Base-by-base conservation (phyloP, 2,797 vertebrate genomes). In the Moxostoma hubbsi region DNA sequence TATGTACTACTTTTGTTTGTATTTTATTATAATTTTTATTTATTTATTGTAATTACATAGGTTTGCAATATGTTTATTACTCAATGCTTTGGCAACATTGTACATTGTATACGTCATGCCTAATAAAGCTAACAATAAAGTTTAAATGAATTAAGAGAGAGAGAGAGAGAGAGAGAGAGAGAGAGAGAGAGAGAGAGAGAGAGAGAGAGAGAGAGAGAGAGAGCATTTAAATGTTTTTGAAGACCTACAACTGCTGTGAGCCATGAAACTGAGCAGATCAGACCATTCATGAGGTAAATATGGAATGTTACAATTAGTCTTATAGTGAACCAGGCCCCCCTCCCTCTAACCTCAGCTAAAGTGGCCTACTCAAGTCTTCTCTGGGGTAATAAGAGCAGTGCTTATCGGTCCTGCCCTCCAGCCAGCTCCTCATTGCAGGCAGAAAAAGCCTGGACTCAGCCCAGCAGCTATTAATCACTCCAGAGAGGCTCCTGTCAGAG, bases 401-500 rank as follows among this genome's bases (percentile, higher is more conserved):
- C 95, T 98, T 99, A 99, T 96, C 96, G 90, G 93, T 80, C 90
- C 92, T 95, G 93, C 96, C 96, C 96, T 96, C 94, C 94, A 97
- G 97, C 96, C 94, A 96, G 94, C 93, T 93, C 90, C 93, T 91
- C 92, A 95, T 94, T 93, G 95, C 95, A 94, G 92, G 93, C 96
- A 93, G 94, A 94, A 94, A 94, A 93, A 77, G 87, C 86, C 95
- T 95, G 94, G 95, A 94, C 94, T 94, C 93, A 94, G 94, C 95
- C 88, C 92, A 96, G 94, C 94, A 96, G 97, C 97, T 97, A 98
- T 98, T 98, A 98, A 98, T 98, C 97, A 98, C 95, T 94, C 94
- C 95, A 95, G 95, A 96, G 94, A 93, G 93, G 93, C 92, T 94
- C 94, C 96, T 98, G 96, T 97, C 97, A 98, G 96, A 96, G 96